Base-by-base conservation (phyloP, 2,888 invertebrate species). In the Morinoia aosen region DNA sequence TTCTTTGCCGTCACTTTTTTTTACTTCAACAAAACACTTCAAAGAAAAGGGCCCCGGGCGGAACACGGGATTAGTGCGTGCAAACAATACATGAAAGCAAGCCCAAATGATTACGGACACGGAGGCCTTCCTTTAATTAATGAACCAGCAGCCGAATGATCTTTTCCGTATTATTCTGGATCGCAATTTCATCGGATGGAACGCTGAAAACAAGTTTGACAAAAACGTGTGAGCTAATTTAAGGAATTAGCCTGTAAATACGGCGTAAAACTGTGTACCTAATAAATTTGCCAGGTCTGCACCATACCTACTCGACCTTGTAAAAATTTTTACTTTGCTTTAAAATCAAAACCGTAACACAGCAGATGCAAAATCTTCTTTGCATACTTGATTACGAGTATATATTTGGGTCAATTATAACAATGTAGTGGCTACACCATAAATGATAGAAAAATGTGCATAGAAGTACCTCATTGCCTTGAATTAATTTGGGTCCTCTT, bases 21-120 rank as follows among this genome's bases (percentile, higher is more conserved):
- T 90, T 90, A 12, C 90, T 90, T 48, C 90, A 90, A 90, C 90
- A 90, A 90, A 90, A 90, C 90, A 90, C 90, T 90, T 90, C 90
- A 90, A 90, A 90, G 90, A 90, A 90, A 40, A 90, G 40, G 40
- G 90, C 90, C 90, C 90, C 14, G 48, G 90, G 90, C 90, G 90
- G 90, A 90, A 90, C 90, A 90, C 90, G 39, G 90, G 90, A 90
- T 90, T 90, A 90, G 90, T 16, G 90, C 90, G 39, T 90, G 90
- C 90, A 90, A 90, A 90, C 90, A 90, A 90, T 40, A 90, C 90
- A 48, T 90, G 90, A 48, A 90, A 40, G 90, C 48, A 48, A 90
- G 90, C 40, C 90, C 90, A 48, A 90, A 90, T 90, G 90, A 48
- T 90, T 40, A 39, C 39, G 90, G 48, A 48, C 90, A 48, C 90